These are phyloP conservation scores for Matsumyia berberina DNA, from an alignment of 2,888 invertebrate species.

Conservation along the genomic window DNA sequence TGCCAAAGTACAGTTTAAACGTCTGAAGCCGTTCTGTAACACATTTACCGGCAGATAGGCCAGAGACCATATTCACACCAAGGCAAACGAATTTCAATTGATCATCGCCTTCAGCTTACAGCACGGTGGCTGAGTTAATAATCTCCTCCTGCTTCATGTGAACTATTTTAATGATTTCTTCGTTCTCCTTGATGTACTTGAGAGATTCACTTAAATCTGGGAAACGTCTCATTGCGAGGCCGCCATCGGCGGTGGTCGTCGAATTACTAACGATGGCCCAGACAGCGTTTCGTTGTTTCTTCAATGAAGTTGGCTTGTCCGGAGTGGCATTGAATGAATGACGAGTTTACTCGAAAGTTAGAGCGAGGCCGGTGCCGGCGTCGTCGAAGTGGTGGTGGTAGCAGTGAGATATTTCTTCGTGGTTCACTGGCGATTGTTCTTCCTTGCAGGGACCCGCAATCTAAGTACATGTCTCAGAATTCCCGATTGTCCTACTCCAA, in stretches of 20 bases:
- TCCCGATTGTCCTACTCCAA: no score
- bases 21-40: no score
- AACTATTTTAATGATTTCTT: slow-evolving; percentile 90
- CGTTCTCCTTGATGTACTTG: slow-evolving; percentile 84
- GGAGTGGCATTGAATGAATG: slow-evolving; percentile 81
- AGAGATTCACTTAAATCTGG: slow-evolving; percentile 77
- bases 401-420: slow-evolving; percentile 81
- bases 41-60: no score
- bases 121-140: no score
- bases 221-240: slow-evolving; percentile 70
- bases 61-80: no score
- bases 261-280: slow-evolving; percentile 65
- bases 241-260: slow-evolving; percentile 79
- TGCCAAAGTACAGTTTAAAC: no score
- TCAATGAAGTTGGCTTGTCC: slow-evolving; percentile 76
- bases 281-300: slow-evolving; percentile 76
- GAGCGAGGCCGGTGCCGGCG: neutral
- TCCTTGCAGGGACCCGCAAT: no score
- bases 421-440: slow-evolving; percentile 83
- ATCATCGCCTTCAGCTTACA: no score
- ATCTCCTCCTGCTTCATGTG: slow-evolving; percentile 93
- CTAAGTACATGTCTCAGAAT: no score
- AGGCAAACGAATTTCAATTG: no score
- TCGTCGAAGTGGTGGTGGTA: slow-evolving; percentile 59
- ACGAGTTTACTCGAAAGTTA: slow-evolving; percentile 80